Base-by-base conservation (phyloP, 2,888 invertebrate species). In the Sisyra nigra region DNA sequence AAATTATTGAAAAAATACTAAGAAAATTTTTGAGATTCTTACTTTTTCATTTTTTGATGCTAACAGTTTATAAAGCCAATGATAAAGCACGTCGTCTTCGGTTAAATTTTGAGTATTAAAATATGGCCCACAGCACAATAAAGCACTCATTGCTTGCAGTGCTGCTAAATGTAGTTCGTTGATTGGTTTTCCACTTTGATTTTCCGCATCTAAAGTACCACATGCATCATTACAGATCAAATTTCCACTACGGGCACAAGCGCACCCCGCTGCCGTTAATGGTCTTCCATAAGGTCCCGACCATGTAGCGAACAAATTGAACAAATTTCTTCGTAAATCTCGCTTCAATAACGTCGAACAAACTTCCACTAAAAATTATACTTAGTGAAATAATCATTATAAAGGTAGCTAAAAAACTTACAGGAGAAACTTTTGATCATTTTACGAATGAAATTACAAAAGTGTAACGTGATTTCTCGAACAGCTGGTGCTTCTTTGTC, bases 61-160 rank as follows among this genome's bases (percentile, higher is more conserved):
- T 7, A 98, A 68, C 57, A 98, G 73, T 52, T 84, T 77, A 62
- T 92, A 88, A 44, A 98, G 71, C 96, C 96, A 97, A 44, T 85
- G 78, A 60, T 94, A 97, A 52, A 92, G 77, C 3, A 85, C 77
- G 38, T 93, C 93, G 55, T 96, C 96, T 57, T 94, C 94, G 7
- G 82, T 79, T 30, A 89, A 65, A 19, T 83, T 82, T 39, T 74
- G 72, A 1, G 82, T 74, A 54, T 94, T 88, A 61, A 96, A 97
- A 53, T 92, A 88, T 0, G 93, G 84, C 0, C 98, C 98, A 60
- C 96, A 96, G 58, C 93, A 93, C 2, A 97, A 72, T 18, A 98
- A 69, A 8, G 93, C 87, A 47, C 93, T 91, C 88, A 97, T 94
- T 2, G 97, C 96, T 69, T 92, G 72, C 42, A 70, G 55, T 2